Base-by-base conservation (phyloP, 37 sponge, comb jelly and placozoan genomes). In the Crambe crambe region DNA sequence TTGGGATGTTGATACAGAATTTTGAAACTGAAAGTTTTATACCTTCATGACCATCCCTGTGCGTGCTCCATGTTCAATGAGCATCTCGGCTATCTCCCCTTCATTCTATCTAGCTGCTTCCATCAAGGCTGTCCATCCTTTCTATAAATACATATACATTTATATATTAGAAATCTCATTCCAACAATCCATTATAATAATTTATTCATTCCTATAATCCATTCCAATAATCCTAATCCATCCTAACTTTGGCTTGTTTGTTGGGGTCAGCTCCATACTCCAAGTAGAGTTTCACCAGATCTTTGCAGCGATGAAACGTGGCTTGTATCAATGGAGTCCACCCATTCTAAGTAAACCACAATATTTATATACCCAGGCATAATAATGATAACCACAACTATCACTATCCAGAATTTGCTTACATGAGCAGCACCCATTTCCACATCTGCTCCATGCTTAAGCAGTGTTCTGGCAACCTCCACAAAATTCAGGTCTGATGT, bases 111-210 rank as follows among this genome's bases (percentile, higher is more conserved):
- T 20, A 47, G 79, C 54, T 43, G 79, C 79, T 37, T n/a, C 68
- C 79, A 78, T 78, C 36, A 78, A 44, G 6, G 79, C 68, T 62
- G 79, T 78, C 79, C 67, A 67, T 10, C 79, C 79, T 36, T 32
- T 66, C 79, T 78, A 27, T 12, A 37, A 68, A 35, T 36, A 61
- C 63, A 61, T 20, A 9, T 61, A 21, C 15, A 20, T 9, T 61
- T 27, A 61, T 20, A 61, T 4, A 61, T 15, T 47, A 12, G 12
- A 47, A 6, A 47, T 47, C 51, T 12, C 12, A 47, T 47, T n/a
- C n/a, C n/a, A n/a, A n/a, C n/a, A n/a, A n/a, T n/a, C n/a, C n/a
- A n/a, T n/a, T n/a, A n/a, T n/a, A n/a, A n/a, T n/a, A n/a, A n/a
- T n/a, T n/a, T n/a, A n/a, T n/a, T n/a, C n/a, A n/a, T n/a, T n/a